Evolutionary conservation across 2,113 vertebrate species (phyloP), one percentile per base, ranked within the genome.

Genomic region (Mustela nigripes): DNA sequence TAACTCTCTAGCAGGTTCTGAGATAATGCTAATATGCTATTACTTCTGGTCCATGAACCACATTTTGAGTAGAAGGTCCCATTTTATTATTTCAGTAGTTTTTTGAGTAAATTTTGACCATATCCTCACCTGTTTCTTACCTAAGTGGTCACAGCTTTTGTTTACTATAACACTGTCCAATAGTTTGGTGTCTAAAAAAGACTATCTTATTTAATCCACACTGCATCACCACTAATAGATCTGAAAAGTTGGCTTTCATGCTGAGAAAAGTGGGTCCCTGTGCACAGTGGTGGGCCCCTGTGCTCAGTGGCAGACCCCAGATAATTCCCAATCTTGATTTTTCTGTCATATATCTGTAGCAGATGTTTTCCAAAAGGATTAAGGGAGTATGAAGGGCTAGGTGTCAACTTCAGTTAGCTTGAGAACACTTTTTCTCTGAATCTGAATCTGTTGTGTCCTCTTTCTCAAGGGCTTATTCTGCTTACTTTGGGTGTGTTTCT

Each of bases 1-100:
- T 33, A 56, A 8, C 53, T 88, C 69, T 69, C 74, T 86, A 45
- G 33, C 69, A 95, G 88, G 11, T 33, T 89, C 26, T 88, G 63
- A 58, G 28, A 24, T 65, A 71, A 90, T 53, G 42, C 28, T 22
- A 63, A 33, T 90, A 86, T 42, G n/a, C 22, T 28, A 63, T 36
- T 87, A 87, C 22, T 76, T 26, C 71, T 81, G 67, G 14, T 65
- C 22, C 48, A 63, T 62, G 11, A 19, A 26, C 9, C 1, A 39
- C 45, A 74, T 11, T 60, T 89, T 60, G 33, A 94, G 10, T 56
- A 58, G 26, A 58, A 92, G 9, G 11, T 62, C 7, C 11, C 5
- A n/a, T 94, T 92, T 48, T n/a, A 88, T 87, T 60, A 80, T 87
- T 71, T 83, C 33, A 78, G 15, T 45, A 80, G 18, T 73, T 92